Conservation (phyloP, 2,888 invertebrate species). For the Sialis lutaria region DNA sequence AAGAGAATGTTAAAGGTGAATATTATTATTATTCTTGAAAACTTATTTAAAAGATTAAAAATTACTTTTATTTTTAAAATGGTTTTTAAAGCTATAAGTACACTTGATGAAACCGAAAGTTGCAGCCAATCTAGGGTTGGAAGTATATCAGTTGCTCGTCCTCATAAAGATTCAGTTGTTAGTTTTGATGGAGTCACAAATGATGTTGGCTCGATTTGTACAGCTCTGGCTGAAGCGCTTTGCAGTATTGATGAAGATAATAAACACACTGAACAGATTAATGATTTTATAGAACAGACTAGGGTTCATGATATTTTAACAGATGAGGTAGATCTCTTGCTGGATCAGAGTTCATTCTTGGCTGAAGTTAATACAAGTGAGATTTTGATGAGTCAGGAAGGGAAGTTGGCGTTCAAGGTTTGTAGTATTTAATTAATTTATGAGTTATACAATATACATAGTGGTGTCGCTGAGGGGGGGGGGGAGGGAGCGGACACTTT, state of each 20-base stretch:
- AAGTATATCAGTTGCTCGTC: constrained; percentile 1
- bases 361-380: constrained; percentile 42
- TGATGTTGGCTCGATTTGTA: constrained; percentile 31
- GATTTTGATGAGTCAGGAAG: constrained; percentile 39
- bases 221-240: constrained; percentile 59
- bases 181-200: constrained; percentile 15
- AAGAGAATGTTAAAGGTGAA: constrained; percentile 1
- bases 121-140: not conserved
- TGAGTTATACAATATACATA: no score
- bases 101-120: constrained; percentile 2
- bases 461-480: no score
- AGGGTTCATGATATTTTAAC: constrained; percentile 10
- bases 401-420: constrained; percentile 34
- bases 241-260: constrained; percentile 66
- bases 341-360: constrained; percentile 29
- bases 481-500: no score
- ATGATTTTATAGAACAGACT: constrained; percentile 38
- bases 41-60: no score
- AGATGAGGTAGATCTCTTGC: constrained; percentile 20
- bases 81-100: no score
- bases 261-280: constrained; percentile 59
- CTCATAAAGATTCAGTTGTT: constrained; percentile 11
- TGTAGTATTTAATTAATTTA: not conserved
- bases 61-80: constrained; percentile 4
- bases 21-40: not conserved